These are phyloP conservation scores for Craniophora ligustri DNA, from an alignment of 2,888 invertebrate genomes.

Conservation along the genomic window DNA sequence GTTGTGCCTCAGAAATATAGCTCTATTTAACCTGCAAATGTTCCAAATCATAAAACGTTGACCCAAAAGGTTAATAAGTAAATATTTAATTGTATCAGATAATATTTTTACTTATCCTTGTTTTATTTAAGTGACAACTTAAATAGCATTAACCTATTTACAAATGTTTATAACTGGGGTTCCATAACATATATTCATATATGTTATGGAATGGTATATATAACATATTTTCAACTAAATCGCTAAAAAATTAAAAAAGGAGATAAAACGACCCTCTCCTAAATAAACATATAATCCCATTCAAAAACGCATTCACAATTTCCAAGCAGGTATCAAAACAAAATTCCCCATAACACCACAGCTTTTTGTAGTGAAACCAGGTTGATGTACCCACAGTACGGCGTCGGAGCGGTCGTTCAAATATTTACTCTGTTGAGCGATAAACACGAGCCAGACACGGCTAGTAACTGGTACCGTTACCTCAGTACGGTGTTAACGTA, in stretches of 20 bases:
- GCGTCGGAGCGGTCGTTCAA: slow-evolving; percentile 40
- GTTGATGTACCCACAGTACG: slow-evolving; percentile 47
- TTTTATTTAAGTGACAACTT: no score
- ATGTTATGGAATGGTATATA: no score
- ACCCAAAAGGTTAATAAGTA: no score
- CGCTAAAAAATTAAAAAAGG: no score
- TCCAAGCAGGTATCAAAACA: slow-evolving; percentile 29
- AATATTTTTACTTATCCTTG: neutral
- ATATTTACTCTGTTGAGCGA: slow-evolving; percentile 54
- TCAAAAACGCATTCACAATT: neutral
- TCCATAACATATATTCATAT: no score
- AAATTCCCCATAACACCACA: slow-evolving; percentile 18
- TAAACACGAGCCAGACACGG: slow-evolving; percentile 50
- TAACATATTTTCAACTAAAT: no score
- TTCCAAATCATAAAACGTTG: no score
- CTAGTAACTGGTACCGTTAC: slow-evolving; percentile 41
- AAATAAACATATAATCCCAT: neutral
- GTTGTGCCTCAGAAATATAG: neutral
- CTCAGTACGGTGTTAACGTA: slow-evolving; percentile 36
- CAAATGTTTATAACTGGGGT: no score
- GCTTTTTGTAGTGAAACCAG: slow-evolving; percentile 42
- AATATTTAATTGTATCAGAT: no score
- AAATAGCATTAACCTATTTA: no score
- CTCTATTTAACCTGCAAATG: no score
- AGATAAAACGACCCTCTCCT: neutral